Percentiles rank a stretch among this genome's conserved stretches.
Conservation (phyloP, 2,888 invertebrate species). For the Machimus rusticus region DNA sequence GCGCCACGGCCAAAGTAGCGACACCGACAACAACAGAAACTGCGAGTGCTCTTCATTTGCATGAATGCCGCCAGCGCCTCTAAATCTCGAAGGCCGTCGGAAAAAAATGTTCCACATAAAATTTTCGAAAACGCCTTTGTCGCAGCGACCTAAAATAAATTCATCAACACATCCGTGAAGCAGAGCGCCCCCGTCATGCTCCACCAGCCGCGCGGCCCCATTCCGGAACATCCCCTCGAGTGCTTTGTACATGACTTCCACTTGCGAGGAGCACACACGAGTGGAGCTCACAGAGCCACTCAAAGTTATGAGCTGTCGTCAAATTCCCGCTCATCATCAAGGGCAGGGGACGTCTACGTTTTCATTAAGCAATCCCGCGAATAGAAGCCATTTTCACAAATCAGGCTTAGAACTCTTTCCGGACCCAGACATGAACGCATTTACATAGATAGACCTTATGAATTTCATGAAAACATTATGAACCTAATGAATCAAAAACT, state of each 20-base stretch:
- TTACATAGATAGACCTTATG: no score
- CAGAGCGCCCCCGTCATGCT: neutral
- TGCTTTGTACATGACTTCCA: conserved; percentile 5
- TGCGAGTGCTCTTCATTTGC: neutral
- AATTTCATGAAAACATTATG: no score
- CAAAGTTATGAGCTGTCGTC: conserved; percentile 25
- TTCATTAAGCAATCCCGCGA: neutral
- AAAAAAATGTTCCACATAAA: conserved; percentile 1
- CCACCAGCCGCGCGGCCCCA: neutral
- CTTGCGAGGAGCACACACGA: conserved; percentile 26
- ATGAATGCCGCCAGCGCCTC: neutral
- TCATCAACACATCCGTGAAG: conserved; percentile 9
- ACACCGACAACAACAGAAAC: neutral
- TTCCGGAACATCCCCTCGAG: neutral
- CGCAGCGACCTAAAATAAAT: conserved; percentile 25
- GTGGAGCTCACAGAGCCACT: conserved; percentile 4
- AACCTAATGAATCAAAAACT: no score
- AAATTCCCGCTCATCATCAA: neutral
- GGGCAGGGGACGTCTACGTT: neutral
- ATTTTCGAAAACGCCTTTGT: neutral
- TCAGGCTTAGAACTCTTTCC: neutral
- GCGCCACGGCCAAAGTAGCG: neutral
- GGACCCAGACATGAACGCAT: no score
- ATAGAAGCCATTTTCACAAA: neutral
- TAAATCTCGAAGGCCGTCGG: neutral